Evolutionary conservation across 2,888 invertebrate species (phyloP), one percentile per base, ranked within the genome.

Genomic region (Chironomus riparius): DNA sequence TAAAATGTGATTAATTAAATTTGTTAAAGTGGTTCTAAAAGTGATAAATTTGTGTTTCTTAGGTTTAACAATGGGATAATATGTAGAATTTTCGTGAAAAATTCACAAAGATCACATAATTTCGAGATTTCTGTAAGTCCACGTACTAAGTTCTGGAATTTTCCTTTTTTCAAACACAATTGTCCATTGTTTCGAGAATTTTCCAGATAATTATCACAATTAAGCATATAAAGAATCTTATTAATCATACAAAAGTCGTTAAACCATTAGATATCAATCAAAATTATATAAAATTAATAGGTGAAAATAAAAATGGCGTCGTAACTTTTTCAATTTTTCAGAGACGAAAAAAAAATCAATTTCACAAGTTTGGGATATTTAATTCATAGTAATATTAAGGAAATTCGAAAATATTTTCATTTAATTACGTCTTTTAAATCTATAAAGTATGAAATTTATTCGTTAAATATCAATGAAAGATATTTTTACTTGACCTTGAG

Each of bases 281-380:
- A 38, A 38, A 38, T 38, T 38, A 38, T 2, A 38, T 38, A 38
- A 38, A 38, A 38, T 38, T 38, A 38, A 38, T 2, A 38, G 18
- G 21, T 18, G 21, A 62, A 62, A 62, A 62, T 4, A 65, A 65
- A 65, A 65, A 65, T 65, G 65, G 65, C 65, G 65, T 65, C 65
- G 65, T 65, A 65, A 56, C 56, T 18, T 56, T n/a, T 15, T 15
- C 6, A 22, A 10, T 24, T 65, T 65, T 65, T 65, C 22, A 38
- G 38, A 38, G 1, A 28, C 28, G 28, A n/a, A 28, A 38, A 10
- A 28, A 18, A 65, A 15, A 15, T n/a, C 56, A 21, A 65, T 65
- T 65, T 65, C 13, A 22, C 21, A 24, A 18, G 6, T 65, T 12
- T 65, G 2, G 2, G 56, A 15, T 10, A 56, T 56, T 15, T n/a